Base-by-base conservation (phyloP, 1,140 invertebrate genomes). In the Sarcophaga peregrina region DNA sequence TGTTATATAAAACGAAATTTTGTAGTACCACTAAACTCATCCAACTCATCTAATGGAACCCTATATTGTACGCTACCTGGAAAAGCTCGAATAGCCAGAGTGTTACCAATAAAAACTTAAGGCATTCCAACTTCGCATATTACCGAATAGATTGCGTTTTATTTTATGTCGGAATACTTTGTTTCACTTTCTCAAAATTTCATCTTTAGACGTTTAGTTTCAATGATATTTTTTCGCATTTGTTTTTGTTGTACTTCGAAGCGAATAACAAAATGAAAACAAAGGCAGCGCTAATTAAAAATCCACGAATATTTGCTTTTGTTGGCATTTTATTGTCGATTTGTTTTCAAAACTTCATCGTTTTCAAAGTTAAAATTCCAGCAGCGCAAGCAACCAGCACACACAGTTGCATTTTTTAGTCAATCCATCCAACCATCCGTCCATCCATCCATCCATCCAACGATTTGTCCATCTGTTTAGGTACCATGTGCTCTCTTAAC, bases 241-340 rank as follows among this genome's bases (percentile, higher is more conserved):
- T 17, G 72, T 72, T 83, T 50, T 48, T 20, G 37, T 84, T 78
- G 68, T 45, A 25, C 54, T 68, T 83, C 84, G 83, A 83, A 88
- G 86, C 87, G 87, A 88, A 87, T 83, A 84, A 83, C 86, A 85
- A 87, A 86, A 85, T 86, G 87, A 88, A 88, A 88, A 88, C 87
- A 88, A 88, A 88, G 87, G 85, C 85, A 84, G 87, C 87, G 87
- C 87, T 88, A 88, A 88, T 88, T 88, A 88, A 88, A 88, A 88
- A 88, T 88, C 87, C 86, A 88, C 85, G 62, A 68, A 68, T 17
- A 68, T 68, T 68, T 68, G 62, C 8, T 20, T 68, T 68, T 68
- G 8, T 68, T 68, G 5, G 25, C 25, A 37, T 37, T 37, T 37
- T 37, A 37, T 37, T 37, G 25, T 37, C 25, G 25, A 37, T 37